phyloP scores from a whole-genome alignment of 2,888 invertebrate species.

The Graphium colonna region DNA sequence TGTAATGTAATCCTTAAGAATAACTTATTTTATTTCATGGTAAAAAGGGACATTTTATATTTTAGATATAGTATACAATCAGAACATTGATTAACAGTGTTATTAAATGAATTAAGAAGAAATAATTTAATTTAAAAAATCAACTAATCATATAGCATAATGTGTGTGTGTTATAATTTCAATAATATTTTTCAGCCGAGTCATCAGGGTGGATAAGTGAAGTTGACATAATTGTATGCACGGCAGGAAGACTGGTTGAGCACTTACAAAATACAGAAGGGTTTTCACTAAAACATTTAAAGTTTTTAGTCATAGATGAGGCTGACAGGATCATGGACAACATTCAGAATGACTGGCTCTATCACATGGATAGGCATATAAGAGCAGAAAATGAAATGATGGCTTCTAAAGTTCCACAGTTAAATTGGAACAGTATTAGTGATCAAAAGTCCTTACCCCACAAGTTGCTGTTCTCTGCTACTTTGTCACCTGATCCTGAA shows the following conservation, averaged over 20 bases:
- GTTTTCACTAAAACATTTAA: conserved; percentile 84
- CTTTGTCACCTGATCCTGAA: conserved; percentile 97
- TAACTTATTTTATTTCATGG: too few relatives aligned
- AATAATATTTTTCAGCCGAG: conserved; percentile 66
- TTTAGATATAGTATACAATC: too few relatives aligned
- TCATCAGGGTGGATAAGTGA: conserved; percentile 79
- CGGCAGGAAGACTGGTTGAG: conserved; percentile 95
- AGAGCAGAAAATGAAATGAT: conserved; percentile 74
- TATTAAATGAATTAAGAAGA: neutral
- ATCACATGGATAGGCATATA: conserved; percentile 87
- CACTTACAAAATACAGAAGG: conserved; percentile 92
- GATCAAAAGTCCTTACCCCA: conserved; percentile 83
- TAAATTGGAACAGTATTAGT: conserved; percentile 72
- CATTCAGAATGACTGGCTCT: conserved; percentile 94
- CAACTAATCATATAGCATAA: too few relatives aligned
- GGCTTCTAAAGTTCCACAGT: conserved; percentile 65
- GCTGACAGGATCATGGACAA: conserved; percentile 97
- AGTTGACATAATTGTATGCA: conserved; percentile 93
- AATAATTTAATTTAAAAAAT: too few relatives aligned
- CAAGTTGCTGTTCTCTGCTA: conserved; percentile 98
- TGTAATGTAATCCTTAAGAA: too few relatives aligned
- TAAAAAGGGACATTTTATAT: too few relatives aligned
- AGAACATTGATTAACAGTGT: neutral
- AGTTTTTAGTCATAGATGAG: conserved; percentile 96
- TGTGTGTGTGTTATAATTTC: neutral